These are phyloP conservation scores for Onychorhynchus coronatus DNA, from an alignment of 2,113 vertebrate species.

Conservation along the genomic window DNA sequence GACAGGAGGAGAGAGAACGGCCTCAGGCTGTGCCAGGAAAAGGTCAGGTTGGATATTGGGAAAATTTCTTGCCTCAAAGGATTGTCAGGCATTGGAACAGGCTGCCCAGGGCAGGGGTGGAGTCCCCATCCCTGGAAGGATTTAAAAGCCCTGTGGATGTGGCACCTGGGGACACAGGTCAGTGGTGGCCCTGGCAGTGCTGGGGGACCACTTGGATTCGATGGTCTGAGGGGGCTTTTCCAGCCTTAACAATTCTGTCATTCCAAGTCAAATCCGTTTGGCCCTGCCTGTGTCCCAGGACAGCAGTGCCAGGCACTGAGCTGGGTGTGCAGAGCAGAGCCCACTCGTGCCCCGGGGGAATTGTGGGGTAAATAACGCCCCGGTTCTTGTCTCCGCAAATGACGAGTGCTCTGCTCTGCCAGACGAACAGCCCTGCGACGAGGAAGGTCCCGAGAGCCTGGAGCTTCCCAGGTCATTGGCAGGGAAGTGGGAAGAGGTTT, in stretches of 20 bases:
- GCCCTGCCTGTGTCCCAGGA: not conserved
- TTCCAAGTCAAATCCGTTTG: not conserved
- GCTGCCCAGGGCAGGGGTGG: not conserved
- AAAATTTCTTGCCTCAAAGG: not conserved
- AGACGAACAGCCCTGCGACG: slow-evolving; percentile 45
- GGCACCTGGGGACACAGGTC: accelerated
- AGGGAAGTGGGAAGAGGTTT: slow-evolving; percentile 66
- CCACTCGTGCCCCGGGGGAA: accelerated
- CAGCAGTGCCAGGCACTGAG: not conserved
- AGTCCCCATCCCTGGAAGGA: not conserved
- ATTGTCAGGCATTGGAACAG: accelerated
- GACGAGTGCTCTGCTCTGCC: not conserved
- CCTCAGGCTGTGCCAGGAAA: accelerated
- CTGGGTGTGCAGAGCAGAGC: not conserved
- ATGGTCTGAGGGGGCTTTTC: not conserved
- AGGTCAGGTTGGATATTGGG: accelerated
- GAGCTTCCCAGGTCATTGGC: slow-evolving; percentile 32
- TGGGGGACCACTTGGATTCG: accelerated
- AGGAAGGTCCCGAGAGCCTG: slow-evolving; percentile 32
- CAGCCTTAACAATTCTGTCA: accelerated
- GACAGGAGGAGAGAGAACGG: accelerated
- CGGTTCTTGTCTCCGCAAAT: not conserved
- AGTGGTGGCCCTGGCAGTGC: not conserved
- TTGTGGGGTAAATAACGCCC: accelerated
- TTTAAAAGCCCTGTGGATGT: accelerated